Conservation (phyloP, 2,113 vertebrate species). For the Psittacus erithacus region DNA sequence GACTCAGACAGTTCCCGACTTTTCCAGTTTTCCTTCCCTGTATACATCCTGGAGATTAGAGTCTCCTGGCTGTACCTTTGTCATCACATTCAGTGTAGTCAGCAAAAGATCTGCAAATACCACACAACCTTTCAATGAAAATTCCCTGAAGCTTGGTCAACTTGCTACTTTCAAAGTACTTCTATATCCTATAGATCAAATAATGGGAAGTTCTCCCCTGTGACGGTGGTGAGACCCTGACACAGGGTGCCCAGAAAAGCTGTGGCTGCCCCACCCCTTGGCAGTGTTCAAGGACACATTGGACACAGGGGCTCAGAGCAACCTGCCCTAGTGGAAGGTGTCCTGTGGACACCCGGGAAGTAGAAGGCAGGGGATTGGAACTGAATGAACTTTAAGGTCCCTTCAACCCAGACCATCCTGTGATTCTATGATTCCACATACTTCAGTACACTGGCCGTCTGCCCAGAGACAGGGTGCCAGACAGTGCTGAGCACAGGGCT, state of each 20-base stretch:
- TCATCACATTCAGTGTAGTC: not conserved
- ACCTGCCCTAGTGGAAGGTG: not conserved
- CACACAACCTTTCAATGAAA: not conserved
- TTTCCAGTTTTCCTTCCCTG: not conserved
- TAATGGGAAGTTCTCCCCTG: not conserved
- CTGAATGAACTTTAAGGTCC: not conserved
- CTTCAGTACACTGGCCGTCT: not conserved
- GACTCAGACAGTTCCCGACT: not conserved
- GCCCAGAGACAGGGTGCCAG: not conserved
- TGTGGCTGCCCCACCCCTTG: not conserved
- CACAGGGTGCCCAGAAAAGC: not conserved
- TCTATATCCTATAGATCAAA: not conserved
- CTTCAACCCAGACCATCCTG: not conserved
- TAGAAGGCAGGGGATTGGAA: not conserved
- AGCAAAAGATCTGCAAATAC: not conserved
- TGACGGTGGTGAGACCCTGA: not conserved
- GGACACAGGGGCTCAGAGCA: not conserved
- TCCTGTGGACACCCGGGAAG: not conserved
- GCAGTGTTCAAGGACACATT: not conserved
- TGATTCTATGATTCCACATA: not conserved
- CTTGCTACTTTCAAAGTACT: not conserved
- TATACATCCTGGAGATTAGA: not conserved
- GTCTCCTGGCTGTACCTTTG: not conserved
- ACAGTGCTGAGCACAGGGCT: not conserved
- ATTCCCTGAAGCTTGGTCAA: not conserved